Conservation (phyloP, 2,113 vertebrate species). For the Triplophysa rosa region DNA sequence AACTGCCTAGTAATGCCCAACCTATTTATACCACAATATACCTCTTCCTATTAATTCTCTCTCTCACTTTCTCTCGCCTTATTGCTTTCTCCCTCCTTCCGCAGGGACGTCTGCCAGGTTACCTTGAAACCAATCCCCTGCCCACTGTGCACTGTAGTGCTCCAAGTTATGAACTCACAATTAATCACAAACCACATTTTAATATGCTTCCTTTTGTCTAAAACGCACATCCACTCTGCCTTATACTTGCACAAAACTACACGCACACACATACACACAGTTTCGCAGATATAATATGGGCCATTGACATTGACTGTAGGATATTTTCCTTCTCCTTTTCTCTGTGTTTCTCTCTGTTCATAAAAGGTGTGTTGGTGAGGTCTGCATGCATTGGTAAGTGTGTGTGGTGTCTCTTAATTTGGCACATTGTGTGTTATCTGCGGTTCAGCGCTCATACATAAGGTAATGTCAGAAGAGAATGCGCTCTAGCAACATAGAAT, state of each 20-base stretch:
- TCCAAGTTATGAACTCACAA: slow-evolving; percentile 34
- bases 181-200: slow-evolving; percentile 46
- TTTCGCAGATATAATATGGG: slow-evolving; percentile 22
- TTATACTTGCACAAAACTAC: not conserved
- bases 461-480: slow-evolving; percentile 23
- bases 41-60: not conserved
- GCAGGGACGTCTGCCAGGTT: slow-evolving; percentile 26
- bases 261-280: not conserved
- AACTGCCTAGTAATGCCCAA: too few relatives aligned
- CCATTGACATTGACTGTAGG: slow-evolving; percentile 24
- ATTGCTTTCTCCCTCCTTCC: slow-evolving; percentile 2
- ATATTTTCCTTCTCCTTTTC: slow-evolving; percentile 6
- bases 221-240: not conserved
- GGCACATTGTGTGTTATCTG: slow-evolving; percentile 44
- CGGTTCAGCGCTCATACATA: slow-evolving; percentile 33
- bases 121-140: slow-evolving; percentile 28
- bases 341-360: not conserved
- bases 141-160: slow-evolving; percentile 24
- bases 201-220: slow-evolving; percentile 36
- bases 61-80: not conserved
- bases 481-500: slow-evolving; percentile 8
- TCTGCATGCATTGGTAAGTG: too few relatives aligned
- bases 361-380: slow-evolving; percentile 31
- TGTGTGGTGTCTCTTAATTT: slow-evolving; percentile 39
- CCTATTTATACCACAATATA: too few relatives aligned